Evolutionary conservation across 1,140 invertebrate species (phyloP).

Genomic region (Drosophila dunni): DNA sequence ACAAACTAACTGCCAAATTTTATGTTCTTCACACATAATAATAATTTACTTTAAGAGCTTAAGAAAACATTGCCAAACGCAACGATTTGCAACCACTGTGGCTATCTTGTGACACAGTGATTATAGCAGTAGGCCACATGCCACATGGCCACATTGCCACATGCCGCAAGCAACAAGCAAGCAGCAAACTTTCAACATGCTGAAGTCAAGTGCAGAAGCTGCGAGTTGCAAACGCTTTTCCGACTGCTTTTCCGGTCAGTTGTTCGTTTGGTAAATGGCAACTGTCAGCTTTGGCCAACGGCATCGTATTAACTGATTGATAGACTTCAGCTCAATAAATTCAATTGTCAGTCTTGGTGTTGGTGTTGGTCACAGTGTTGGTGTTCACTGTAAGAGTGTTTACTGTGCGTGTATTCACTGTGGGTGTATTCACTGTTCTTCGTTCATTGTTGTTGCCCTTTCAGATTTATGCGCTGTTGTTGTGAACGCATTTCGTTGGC

Average conservation of each 20-base stretch:
- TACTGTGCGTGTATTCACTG: background rate
- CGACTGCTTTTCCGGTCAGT: constrained; percentile 15
- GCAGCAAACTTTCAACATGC: constrained; percentile 27
- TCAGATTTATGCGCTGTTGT: constrained; percentile 11
- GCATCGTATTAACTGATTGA: constrained; percentile 78
- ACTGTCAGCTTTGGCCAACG: constrained; percentile 40
- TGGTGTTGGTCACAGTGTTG: constrained; percentile 3
- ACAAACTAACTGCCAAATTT: no score
- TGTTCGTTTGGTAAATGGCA: constrained; percentile 35
- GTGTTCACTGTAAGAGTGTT: background rate
- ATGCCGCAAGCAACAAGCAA: constrained; percentile 20
- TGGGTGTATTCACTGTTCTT: no score
- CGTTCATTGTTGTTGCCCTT: constrained; percentile 23
- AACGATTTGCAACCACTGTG: constrained; percentile 21
- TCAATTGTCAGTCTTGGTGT: constrained; percentile 70
- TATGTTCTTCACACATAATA: no score
- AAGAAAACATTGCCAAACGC: background rate
- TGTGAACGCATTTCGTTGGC: constrained; percentile 32
- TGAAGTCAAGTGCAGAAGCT: constrained; percentile 32
- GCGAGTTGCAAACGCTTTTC: background rate
- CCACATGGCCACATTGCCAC: constrained; percentile 4
- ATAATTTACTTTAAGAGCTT: no score
- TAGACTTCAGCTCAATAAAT: constrained; percentile 75
- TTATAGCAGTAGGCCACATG: constrained; percentile 33
- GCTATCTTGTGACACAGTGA: constrained; percentile 55